phyloP scores from a whole-genome alignment of 2,113 vertebrate genomes.

The Grallaria varia region DNA sequence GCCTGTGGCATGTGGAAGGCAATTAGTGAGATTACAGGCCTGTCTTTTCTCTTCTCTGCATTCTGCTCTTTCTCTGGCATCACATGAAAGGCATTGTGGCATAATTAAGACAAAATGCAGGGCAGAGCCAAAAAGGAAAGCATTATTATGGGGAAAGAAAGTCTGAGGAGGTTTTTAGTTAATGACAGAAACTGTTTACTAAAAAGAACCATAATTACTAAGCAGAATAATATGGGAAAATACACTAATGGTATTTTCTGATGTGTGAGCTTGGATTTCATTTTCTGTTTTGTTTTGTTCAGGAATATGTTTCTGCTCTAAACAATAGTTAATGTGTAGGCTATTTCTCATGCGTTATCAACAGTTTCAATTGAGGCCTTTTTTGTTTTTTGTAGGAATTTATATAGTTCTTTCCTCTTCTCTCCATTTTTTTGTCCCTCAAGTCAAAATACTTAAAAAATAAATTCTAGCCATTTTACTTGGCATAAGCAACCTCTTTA shows the following conservation, averaged over 20 bases:
- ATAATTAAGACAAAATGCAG: not conserved
- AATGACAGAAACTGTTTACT: not conserved
- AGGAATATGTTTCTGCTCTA: not conserved
- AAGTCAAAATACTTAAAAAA: not conserved
- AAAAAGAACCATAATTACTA: not conserved
- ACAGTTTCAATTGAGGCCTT: not conserved
- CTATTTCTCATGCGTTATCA: not conserved
- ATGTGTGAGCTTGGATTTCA: not conserved
- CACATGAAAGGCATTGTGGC: not conserved
- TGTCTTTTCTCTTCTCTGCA: not conserved
- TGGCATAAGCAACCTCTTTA: not conserved
- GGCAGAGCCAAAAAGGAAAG: not conserved
- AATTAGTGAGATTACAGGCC: constrained; percentile 11
- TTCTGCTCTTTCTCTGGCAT: not conserved
- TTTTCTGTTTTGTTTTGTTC: not conserved
- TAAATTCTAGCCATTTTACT: not conserved
- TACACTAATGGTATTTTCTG: not conserved
- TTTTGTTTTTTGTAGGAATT: not conserved
- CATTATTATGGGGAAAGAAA: not conserved
- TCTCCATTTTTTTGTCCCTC: not conserved
- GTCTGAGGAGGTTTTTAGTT: not conserved
- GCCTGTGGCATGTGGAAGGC: not conserved
- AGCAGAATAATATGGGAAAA: not conserved
- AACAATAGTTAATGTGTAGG: not conserved
- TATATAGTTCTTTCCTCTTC: not conserved